Conservation (phyloP, 2,888 invertebrate species). For the Brachylomia viminalis region DNA sequence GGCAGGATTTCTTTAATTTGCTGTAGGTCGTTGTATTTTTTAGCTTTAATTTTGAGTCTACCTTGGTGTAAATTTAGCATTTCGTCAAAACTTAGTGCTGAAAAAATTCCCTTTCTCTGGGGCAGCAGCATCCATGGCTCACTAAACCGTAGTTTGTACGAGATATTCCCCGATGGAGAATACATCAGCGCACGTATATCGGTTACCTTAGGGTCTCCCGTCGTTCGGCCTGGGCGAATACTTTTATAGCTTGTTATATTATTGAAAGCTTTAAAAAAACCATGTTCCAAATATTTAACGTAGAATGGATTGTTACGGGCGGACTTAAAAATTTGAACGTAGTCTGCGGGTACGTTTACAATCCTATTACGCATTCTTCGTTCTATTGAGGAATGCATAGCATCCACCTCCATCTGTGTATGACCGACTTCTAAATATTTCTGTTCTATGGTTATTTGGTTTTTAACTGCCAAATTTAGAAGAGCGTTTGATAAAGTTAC, state of each 20-base stretch:
- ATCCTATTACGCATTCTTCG: slow-evolving; percentile 21
- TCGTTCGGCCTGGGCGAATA: slow-evolving; percentile 1
- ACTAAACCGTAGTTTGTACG: slow-evolving; percentile 41
- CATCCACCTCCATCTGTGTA: slow-evolving; percentile 32
- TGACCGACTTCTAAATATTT: slow-evolving; percentile 29
- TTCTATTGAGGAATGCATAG: slow-evolving; percentile 34
- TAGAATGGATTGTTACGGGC: slow-evolving; percentile 27
- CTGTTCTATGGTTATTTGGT: slow-evolving; percentile 20
- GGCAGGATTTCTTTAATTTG: background rate
- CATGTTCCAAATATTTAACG: slow-evolving; percentile 38
- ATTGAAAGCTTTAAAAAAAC: slow-evolving; percentile 35
- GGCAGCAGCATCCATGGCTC: slow-evolving; percentile 39
- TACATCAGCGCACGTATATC: slow-evolving; percentile 21
- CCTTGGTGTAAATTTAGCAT: slow-evolving; percentile 21
- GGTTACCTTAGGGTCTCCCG: slow-evolving; percentile 4
- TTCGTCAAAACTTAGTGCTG: background rate
- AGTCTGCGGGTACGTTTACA: slow-evolving; percentile 47
- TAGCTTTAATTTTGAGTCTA: slow-evolving; percentile 9
- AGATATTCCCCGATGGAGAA: slow-evolving; percentile 39
- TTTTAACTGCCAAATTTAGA: slow-evolving; percentile 13
- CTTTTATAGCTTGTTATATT: slow-evolving; percentile 21
- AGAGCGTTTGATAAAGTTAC: slow-evolving; percentile 32
- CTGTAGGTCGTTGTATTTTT: slow-evolving; percentile 6
- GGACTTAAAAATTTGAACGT: slow-evolving; percentile 29
- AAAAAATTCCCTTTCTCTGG: slow-evolving; percentile 24